A percentile compares a stretch with the other conserved stretches of the same genome.
Conservation (phyloP, 2,888 invertebrate species). For the Lasioglossum zephyrum region DNA sequence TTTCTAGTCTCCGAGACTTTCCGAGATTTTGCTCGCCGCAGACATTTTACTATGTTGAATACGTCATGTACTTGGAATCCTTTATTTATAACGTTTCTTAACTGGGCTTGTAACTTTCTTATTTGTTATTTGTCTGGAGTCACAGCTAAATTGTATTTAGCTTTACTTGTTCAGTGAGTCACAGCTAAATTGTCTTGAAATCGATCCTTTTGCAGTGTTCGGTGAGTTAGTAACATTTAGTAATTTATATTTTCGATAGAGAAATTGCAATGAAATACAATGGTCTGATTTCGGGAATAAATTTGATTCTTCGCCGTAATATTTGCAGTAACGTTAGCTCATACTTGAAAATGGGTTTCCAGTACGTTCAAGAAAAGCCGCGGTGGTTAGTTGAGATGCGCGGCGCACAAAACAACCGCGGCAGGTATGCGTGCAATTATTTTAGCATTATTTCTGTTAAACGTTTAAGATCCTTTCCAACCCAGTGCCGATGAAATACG, state of each 20-base stretch:
- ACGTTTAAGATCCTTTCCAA: not conserved
- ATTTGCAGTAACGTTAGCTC: not conserved
- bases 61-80: not conserved
- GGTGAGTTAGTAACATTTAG: not conserved
- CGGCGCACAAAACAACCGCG: not conserved
- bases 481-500: slow-evolving; percentile 5
- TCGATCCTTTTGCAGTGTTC: not conserved
- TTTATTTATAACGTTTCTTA: not conserved
- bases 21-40: not conserved
- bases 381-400: not conserved
- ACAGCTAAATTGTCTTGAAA: not conserved
- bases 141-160: not conserved
- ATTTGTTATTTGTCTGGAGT: not conserved
- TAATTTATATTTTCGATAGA: not conserved
- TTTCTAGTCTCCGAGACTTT: not conserved
- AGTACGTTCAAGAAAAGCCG: not conserved
- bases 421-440: not conserved
- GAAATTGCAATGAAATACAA: not conserved
- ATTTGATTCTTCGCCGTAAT: not conserved
- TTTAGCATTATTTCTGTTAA: not conserved
- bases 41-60: not conserved
- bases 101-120: not conserved
- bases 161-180: not conserved
- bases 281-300: not conserved
- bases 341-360: not conserved